These are phyloP conservation scores for Montipora foliosa DNA, from an alignment of 64 coral and sea anemone species.

Conservation along the genomic window DNA sequence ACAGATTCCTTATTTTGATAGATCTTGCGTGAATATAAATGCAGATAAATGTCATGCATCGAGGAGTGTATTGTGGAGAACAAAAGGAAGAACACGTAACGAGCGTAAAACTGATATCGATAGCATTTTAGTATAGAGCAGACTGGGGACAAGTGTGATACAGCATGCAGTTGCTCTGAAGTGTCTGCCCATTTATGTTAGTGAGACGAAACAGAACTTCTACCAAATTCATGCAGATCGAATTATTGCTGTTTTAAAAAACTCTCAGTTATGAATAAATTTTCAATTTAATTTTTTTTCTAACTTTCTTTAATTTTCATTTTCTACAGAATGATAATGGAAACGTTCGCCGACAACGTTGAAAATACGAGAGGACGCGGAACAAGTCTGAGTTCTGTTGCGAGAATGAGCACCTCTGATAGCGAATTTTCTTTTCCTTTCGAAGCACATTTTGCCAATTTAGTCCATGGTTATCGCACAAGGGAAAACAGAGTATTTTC, in stretches of 20 bases:
- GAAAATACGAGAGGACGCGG: neutral
- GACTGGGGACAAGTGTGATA: no score
- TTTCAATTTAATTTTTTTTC: no score
- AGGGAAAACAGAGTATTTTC: slow-evolving; percentile 19
- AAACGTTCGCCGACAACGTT: neutral
- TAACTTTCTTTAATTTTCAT: neutral
- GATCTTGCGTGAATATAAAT: neutral
- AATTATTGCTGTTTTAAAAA: no score
- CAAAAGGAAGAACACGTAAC: neutral
- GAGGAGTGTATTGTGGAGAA: neutral
- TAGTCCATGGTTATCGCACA: neutral
- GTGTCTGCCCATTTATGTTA: no score
- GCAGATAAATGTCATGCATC: neutral
- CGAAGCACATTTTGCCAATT: slow-evolving; percentile 6
- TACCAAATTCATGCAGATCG: no score
- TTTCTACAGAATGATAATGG: slow-evolving; percentile 3
- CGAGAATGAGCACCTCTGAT: slow-evolving; percentile 2
- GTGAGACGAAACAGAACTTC: no score
- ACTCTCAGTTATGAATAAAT: no score
- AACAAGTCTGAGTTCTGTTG: neutral
- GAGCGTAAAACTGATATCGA: no score
- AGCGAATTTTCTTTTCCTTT: slow-evolving; percentile 33
- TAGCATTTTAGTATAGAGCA: no score
- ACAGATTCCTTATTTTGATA: neutral
- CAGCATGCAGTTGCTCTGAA: no score